Evolutionary conservation across 2,113 vertebrate genomes (phyloP).

Genomic region (Lepisosteus osseus): DNA sequence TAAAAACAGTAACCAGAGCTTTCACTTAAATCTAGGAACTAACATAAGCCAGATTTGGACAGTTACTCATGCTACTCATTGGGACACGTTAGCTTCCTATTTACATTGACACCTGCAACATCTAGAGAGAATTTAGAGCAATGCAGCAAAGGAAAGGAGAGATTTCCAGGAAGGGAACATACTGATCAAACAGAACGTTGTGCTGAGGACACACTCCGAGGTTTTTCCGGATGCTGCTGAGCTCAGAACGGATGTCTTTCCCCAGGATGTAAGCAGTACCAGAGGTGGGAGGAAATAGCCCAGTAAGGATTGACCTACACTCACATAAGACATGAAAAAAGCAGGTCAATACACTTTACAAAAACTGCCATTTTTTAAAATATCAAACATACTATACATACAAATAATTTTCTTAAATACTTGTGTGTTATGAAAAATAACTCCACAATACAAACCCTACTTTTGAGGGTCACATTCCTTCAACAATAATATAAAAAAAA

Average conservation of each 20-base stretch:
- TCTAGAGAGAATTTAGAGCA: not conserved
- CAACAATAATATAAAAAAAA: too few relatives aligned
- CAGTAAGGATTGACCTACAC: conserved; percentile 91
- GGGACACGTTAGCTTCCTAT: too few relatives aligned
- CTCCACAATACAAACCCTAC: too few relatives aligned
- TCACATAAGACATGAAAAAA: not conserved
- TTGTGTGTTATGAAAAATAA: too few relatives aligned
- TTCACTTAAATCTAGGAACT: too few relatives aligned
- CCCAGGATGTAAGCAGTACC: conserved; percentile 95
- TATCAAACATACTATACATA: too few relatives aligned
- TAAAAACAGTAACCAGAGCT: too few relatives aligned
- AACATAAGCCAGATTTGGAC: too few relatives aligned
- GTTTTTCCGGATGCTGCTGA: conserved; percentile 84
- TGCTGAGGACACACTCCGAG: conserved; percentile 95
- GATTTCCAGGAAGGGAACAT: conserved; percentile 48
- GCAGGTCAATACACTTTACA: not conserved
- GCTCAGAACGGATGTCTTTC: conserved; percentile 85
- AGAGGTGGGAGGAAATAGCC: conserved; percentile 89
- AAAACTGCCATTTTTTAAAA: not conserved
- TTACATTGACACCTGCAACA: not conserved
- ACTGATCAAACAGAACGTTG: conserved; percentile 96
- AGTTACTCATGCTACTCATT: too few relatives aligned
- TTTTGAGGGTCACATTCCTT: too few relatives aligned
- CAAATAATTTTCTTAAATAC: too few relatives aligned
- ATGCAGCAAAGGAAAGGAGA: not conserved